These are phyloP conservation scores for Lemur catta DNA, from an alignment of 2,797 vertebrate genomes.

Conservation along the genomic window DNA sequence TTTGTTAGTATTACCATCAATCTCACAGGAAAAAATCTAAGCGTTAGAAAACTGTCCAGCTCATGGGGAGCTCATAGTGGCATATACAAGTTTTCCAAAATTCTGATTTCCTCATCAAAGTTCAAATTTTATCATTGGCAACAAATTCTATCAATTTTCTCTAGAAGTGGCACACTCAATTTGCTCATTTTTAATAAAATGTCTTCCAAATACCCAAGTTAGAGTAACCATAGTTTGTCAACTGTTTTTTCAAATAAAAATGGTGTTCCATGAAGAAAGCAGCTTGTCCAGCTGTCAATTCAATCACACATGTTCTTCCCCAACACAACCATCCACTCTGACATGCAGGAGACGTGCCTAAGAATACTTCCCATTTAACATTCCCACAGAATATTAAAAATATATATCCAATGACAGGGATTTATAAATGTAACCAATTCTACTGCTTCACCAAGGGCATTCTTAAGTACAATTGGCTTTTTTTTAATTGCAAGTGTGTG, in stretches of 20 bases:
- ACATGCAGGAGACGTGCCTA: not conserved
- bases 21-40: not conserved
- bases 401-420: not conserved
- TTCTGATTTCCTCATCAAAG: not conserved
- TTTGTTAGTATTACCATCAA: not conserved
- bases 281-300: not conserved
- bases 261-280: not conserved
- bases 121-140: slow-evolving; percentile 15
- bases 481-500: not conserved
- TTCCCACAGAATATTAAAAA: not conserved
- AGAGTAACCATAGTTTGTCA: not conserved
- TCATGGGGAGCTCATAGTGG: not conserved
- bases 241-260: not conserved
- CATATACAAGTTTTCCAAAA: slow-evolving; percentile 10
- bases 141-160: not conserved
- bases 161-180: not conserved
- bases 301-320: not conserved
- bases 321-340: not conserved
- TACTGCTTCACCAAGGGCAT: not conserved
- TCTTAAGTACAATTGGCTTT: not conserved
- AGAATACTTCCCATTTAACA: not conserved
- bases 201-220: slow-evolving; percentile 10
- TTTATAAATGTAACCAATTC: not conserved
- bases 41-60: not conserved
- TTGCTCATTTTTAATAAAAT: slow-evolving; percentile 32